Evolutionary conservation across 2,797 vertebrate genomes (phyloP), one percentile per base, ranked within the genome.

Genomic region (Arremon aurantiirostris): DNA sequence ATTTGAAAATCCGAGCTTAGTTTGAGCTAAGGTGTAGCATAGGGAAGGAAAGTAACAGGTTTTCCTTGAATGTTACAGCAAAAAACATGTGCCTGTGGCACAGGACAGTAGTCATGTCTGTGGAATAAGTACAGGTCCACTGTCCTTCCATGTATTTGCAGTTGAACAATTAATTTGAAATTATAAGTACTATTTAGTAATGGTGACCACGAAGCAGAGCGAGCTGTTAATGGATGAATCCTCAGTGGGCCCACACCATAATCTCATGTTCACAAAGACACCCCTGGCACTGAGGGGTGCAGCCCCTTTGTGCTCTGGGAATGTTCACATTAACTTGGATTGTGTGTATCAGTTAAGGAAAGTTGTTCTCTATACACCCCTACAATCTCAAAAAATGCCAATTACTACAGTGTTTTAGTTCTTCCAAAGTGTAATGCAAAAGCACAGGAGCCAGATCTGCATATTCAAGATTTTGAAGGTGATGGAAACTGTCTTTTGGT

Each of bases 131-230:
- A 19, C 32, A 82, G 28, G 32, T 59, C 44, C 42, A 12, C 20
- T 57, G 30, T 61, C 22, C 37, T 76, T 91, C 39, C 12, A 2
- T 56, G 15, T 56, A 23, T 65, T 79, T 81, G 41, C 28, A 69
- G 14, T 34, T 89, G 69, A 93, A 76, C 34, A 69, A 47, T 75
- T 78, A 63, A 53, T 81, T 96, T 88, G 46, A 50, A 91, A 42
- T 87, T 23, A 2, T 19, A 63, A 82, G 13, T 76, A 9, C 24
- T 56, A 1, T 35, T 79, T 71, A 77, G 56, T 47, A 39, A 41
- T 47, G 34, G 27, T 49, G 66, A 39, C 39, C 5, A 3, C 35
- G 68, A 76, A 82, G 39, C 19, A 32, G 55, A 69, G 26, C 0
- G 0, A 30, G 4, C 49, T 66, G 6, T 57, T 28, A 20, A 28